Evolutionary conservation across 2,113 vertebrate species (phyloP).

Genomic region (Eulemur rufifrons): DNA sequence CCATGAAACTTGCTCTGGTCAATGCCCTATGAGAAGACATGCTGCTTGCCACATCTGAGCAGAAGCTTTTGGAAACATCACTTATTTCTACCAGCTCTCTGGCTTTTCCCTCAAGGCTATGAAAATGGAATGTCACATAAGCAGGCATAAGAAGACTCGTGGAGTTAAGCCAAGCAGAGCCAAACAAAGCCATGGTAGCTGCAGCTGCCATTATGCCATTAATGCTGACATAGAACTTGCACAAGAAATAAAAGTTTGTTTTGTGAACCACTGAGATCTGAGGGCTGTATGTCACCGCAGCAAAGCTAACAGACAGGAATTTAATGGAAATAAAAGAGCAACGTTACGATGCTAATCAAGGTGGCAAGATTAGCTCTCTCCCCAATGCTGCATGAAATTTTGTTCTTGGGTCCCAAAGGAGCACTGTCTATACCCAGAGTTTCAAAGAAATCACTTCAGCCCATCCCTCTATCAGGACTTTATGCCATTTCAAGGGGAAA

Average conservation of each 20-base stretch:
- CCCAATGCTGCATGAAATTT: neutral
- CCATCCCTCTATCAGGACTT: neutral
- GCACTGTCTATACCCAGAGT: neutral
- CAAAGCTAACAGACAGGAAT: neutral
- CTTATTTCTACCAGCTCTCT: neutral
- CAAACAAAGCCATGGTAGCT: neutral
- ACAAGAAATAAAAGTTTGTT: neutral
- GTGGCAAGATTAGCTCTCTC: neutral
- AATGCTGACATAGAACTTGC: neutral
- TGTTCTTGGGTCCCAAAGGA: neutral
- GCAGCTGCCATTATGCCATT: neutral
- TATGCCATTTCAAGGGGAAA: neutral
- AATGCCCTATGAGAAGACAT: neutral
- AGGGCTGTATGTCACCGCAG: neutral
- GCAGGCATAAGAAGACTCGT: neutral
- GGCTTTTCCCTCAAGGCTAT: neutral
- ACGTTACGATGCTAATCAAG: neutral
- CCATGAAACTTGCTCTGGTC: neutral
- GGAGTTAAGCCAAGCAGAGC: neutral
- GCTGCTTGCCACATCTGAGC: neutral
- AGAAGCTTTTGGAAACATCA: neutral
- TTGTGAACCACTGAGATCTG: neutral
- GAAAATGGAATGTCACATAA: neutral
- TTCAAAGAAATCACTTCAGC: neutral
- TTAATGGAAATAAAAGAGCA: neutral